phyloP scores from a whole-genome alignment of 2,888 invertebrate genomes.

The Iphiclides podalirius region DNA sequence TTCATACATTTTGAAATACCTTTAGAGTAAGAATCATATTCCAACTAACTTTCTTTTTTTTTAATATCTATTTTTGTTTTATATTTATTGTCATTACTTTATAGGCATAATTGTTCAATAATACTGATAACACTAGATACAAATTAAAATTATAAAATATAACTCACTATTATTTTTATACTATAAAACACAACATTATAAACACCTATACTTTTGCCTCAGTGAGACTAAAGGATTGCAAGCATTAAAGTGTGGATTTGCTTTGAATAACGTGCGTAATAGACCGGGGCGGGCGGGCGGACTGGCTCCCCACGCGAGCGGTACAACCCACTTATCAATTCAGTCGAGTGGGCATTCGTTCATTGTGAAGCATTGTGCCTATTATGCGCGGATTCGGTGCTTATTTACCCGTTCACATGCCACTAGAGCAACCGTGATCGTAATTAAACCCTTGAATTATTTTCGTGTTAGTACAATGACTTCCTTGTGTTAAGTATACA shows the following conservation, averaged over 20 bases:
- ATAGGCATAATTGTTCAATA: too few relatives aligned
- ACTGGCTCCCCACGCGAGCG: constrained; percentile 48
- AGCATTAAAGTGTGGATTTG: constrained; percentile 1
- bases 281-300: constrained; percentile 50
- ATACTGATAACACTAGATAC: too few relatives aligned
- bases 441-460: constrained; percentile 24
- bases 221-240: constrained; percentile 2
- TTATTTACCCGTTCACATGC: constrained; percentile 66
- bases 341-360: constrained; percentile 76
- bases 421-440: constrained; percentile 32
- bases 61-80: too few relatives aligned
- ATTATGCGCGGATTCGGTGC: constrained; percentile 68
- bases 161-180: too few relatives aligned
- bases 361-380: constrained; percentile 71
- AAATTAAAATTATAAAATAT: too few relatives aligned
- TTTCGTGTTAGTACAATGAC: constrained; percentile 13
- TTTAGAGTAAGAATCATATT: too few relatives aligned
- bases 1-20: too few relatives aligned
- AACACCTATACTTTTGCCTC: constrained; percentile 12
- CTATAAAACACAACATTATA: too few relatives aligned
- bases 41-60: too few relatives aligned
- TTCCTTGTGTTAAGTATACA: constrained; percentile 10
- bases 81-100: too few relatives aligned
- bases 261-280: neutral
- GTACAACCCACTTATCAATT: constrained; percentile 77